These are phyloP conservation scores for Siphamia tubifer DNA, from an alignment of 2,113 vertebrate species.

Conservation along the genomic window DNA sequence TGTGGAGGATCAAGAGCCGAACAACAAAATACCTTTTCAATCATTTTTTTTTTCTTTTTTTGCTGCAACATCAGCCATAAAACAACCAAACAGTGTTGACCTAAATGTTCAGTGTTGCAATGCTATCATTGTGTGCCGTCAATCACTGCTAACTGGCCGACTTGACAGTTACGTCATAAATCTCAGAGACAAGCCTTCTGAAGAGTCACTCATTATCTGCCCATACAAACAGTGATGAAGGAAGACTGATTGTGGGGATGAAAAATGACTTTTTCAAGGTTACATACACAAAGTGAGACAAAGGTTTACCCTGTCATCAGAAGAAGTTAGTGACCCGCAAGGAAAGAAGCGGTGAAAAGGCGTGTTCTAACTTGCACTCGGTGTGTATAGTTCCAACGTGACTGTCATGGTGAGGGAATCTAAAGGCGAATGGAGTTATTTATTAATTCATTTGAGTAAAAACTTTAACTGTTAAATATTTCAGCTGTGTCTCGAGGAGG, in stretches of 20 bases:
- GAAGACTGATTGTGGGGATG: slow-evolving; percentile 50
- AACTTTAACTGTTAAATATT: no score
- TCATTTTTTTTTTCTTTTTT: neutral
- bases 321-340: neutral
- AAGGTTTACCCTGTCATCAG: slow-evolving; percentile 10
- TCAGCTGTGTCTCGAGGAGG: no score
- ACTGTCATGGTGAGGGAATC: no score
- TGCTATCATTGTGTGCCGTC: slow-evolving; percentile 5
- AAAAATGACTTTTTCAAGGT: slow-evolving; percentile 59
- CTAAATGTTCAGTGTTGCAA: slow-evolving; percentile 33
- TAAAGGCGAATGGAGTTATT: no score
- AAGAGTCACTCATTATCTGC: slow-evolving; percentile 53
- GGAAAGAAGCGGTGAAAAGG: neutral
- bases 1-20: neutral
- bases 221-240: slow-evolving; percentile 40
- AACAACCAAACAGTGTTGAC: slow-evolving; percentile 6
- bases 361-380: neutral
- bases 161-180: slow-evolving; percentile 49
- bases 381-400: no score
- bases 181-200: slow-evolving; percentile 29
- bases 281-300: slow-evolving; percentile 28
- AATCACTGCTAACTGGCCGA: slow-evolving; percentile 54
- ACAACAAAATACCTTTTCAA: neutral
- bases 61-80: neutral
- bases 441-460: no score